Evolutionary conservation across 2,797 vertebrate species (phyloP).

Genomic region (Thalassophryne amazonica): DNA sequence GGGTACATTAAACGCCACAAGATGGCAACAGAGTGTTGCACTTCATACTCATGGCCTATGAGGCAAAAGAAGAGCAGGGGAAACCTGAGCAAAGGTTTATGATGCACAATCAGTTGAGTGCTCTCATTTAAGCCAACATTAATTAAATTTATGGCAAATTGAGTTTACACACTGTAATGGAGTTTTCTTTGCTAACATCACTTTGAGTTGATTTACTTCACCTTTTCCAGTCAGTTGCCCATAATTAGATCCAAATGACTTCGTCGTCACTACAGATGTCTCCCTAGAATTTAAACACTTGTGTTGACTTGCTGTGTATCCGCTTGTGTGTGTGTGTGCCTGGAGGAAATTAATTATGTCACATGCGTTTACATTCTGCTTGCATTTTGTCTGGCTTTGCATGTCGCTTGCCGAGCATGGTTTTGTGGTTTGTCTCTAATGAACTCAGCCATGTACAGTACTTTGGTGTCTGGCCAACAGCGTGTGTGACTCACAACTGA

Average conservation of each 20-base stretch:
- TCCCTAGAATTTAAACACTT: constrained; percentile 59
- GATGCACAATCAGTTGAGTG: constrained; percentile 44
- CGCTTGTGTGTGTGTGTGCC: not conserved
- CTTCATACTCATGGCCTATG: not conserved
- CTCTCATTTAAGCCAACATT: constrained; percentile 60
- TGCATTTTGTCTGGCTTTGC: constrained; percentile 3
- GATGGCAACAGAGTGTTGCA: constrained; percentile 34
- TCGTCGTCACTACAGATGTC: constrained; percentile 59
- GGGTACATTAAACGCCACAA: constrained; percentile 15
- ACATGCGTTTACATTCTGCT: constrained; percentile 16
- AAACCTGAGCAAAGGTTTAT: constrained; percentile 51
- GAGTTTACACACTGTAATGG: constrained; percentile 52
- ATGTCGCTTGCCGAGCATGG: not conserved
- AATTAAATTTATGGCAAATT: constrained; percentile 59
- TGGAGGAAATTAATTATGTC: constrained; percentile 11
- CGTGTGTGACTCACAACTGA: constrained; percentile 23
- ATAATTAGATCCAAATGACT: constrained; percentile 68
- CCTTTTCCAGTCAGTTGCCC: constrained; percentile 54
- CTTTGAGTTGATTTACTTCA: constrained; percentile 58
- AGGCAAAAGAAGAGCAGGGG: not conserved
- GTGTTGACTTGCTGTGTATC: constrained; percentile 19
- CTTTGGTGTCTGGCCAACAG: constrained; percentile 3
- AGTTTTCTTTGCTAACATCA: constrained; percentile 57
- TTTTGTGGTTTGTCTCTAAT: constrained; percentile 11
- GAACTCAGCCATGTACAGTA: constrained; percentile 6